Conservation (phyloP, 2,797 vertebrate species). For the Huso huso region DNA sequence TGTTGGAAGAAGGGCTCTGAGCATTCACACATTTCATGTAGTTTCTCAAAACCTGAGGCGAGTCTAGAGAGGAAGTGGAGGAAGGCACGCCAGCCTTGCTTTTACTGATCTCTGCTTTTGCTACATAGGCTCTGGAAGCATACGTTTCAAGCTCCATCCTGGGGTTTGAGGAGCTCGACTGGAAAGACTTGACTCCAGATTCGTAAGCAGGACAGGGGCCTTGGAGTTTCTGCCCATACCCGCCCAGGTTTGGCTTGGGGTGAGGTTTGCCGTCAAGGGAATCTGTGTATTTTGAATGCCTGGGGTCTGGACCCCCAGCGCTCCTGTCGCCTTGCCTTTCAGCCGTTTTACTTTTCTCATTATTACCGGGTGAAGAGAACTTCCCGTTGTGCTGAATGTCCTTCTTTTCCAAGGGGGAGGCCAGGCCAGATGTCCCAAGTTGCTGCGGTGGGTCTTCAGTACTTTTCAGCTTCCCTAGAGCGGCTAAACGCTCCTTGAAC, state of each 20-base stretch:
- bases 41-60: conserved; percentile 58
- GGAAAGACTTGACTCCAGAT: conserved; percentile 50
- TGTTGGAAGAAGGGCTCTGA: conserved; percentile 44
- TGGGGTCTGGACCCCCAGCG: conserved; percentile 43
- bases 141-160: conserved; percentile 59
- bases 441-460: conserved; percentile 45
- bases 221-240: conserved; percentile 64
- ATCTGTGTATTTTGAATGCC: conserved; percentile 52
- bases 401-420: conserved; percentile 22
- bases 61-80: conserved; percentile 46
- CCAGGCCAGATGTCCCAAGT: conserved; percentile 28
- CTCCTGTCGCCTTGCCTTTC: conserved; percentile 48
- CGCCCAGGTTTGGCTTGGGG: conserved; percentile 42
- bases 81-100: conserved; percentile 63
- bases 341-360: conserved; percentile 46
- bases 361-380: conserved; percentile 17
- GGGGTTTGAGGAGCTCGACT: conserved; percentile 60
- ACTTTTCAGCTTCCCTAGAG: conserved; percentile 74
- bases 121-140: conserved; percentile 48
- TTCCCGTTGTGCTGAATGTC: conserved; percentile 22
- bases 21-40: conserved; percentile 64
- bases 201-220: conserved; percentile 52
- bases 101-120: conserved; percentile 66
- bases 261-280: conserved; percentile 51
- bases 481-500: conserved; percentile 78